phyloP scores from a whole-genome alignment of 2,113 vertebrate species.

The Tachuris rubrigastra region DNA sequence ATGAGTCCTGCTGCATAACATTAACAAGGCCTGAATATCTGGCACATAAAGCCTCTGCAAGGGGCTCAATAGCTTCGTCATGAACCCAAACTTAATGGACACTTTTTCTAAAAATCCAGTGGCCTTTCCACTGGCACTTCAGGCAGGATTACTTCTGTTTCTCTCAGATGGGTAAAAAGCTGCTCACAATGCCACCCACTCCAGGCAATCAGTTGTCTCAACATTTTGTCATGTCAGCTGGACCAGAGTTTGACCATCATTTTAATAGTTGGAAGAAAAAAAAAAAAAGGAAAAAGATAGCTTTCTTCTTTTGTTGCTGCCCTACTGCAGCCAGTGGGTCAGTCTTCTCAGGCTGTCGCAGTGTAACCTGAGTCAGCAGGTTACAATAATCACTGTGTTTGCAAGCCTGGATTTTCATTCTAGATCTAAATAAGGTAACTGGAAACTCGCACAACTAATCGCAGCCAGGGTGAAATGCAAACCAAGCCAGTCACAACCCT shows the following conservation, averaged over 20 bases:
- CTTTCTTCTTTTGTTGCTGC: neutral
- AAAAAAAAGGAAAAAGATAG: neutral
- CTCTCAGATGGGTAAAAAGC: neutral
- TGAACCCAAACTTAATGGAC: neutral
- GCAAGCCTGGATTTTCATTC: neutral
- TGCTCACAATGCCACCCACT: neutral
- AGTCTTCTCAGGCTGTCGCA: neutral
- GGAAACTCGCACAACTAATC: neutral
- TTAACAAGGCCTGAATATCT: neutral
- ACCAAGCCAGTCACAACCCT: neutral
- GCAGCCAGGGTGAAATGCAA: neutral
- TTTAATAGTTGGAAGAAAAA: neutral
- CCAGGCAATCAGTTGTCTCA: neutral
- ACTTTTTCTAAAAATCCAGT: neutral
- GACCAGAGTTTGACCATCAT: neutral
- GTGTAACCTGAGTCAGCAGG: neutral
- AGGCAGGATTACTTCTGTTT: neutral
- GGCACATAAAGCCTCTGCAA: neutral
- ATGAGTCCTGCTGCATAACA: neutral
- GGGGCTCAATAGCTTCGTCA: neutral
- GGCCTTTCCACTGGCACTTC: neutral
- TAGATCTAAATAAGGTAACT: neutral
- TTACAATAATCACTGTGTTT: neutral
- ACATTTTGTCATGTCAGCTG: neutral
- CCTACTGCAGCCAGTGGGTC: neutral